Percentiles rank a stretch among this genome's conserved stretches.
Conservation (phyloP, 2,113 vertebrate species). For the Accipiter virgatus region DNA sequence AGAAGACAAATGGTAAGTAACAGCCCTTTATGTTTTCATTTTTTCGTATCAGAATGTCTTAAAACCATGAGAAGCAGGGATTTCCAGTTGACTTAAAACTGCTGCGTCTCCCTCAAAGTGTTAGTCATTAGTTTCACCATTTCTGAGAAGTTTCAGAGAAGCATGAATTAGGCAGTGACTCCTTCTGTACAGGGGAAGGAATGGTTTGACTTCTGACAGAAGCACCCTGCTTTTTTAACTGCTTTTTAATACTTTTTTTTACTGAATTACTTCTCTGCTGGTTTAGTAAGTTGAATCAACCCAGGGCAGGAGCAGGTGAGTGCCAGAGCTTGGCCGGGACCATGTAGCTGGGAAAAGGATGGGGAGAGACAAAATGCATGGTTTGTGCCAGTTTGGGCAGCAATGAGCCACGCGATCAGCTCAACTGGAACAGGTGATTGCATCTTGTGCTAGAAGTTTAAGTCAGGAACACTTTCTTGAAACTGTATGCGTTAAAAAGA, state of each 20-base stretch:
- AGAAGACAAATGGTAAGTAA: constrained; percentile 91
- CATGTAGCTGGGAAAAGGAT: background rate
- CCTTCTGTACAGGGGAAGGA: background rate
- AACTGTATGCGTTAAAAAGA: background rate
- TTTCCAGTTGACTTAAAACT: background rate
- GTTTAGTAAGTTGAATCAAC: background rate
- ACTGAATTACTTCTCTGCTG: background rate
- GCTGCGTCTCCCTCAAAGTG: background rate
- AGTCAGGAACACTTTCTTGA: background rate
- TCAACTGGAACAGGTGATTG: background rate
- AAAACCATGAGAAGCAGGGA: background rate
- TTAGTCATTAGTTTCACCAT: background rate
- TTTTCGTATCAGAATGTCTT: background rate
- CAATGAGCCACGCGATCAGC: background rate
- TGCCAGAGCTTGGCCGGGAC: background rate
- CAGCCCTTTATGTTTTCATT: background rate
- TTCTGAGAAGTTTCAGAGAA: background rate
- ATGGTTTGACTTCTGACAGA: background rate
- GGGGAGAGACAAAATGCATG: background rate
- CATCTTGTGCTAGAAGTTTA: background rate
- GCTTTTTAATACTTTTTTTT: background rate
- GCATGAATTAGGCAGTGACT: background rate
- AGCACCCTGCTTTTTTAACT: background rate
- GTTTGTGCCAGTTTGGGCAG: background rate
- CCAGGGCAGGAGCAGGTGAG: background rate